Evolutionary conservation across 1,140 invertebrate genomes (phyloP).

Genomic region (Aphaenogaster floridana): DNA sequence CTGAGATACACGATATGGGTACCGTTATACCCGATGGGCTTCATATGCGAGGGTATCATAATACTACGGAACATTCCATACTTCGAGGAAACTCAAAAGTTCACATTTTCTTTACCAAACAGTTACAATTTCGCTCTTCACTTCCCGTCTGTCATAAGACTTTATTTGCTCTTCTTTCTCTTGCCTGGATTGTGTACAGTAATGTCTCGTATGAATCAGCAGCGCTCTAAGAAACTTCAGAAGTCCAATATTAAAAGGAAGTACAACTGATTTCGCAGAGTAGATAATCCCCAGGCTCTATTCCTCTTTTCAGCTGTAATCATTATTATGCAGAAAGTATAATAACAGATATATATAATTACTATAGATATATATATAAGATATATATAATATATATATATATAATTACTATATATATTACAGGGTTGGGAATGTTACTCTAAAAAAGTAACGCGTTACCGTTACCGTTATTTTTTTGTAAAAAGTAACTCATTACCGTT

Average conservation of each 20-base stretch:
- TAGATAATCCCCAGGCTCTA: not conserved
- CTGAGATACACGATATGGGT: conserved; percentile 97
- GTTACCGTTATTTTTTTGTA: too few species aligned
- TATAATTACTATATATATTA: too few species aligned
- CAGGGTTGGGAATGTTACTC: too few species aligned
- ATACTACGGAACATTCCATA: conserved; percentile 94
- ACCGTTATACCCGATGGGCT: conserved; percentile 95
- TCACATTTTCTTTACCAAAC: conserved; percentile 94
- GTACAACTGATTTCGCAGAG: conserved; percentile 45
- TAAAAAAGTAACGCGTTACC: too few species aligned
- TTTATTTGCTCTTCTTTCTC: conserved; percentile 92
- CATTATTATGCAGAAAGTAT: not conserved
- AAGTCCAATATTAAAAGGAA: conserved; percentile 50
- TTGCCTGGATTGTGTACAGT: conserved; percentile 92
- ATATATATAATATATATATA: too few species aligned
- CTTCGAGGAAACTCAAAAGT: conserved; percentile 94
- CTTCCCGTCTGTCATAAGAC: conserved; percentile 92
- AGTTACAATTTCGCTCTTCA: conserved; percentile 95
- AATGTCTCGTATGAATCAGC: conserved; percentile 93
- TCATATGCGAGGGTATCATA: conserved; percentile 95
- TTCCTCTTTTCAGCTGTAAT: not conserved
- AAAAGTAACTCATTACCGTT: too few species aligned
- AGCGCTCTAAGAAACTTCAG: conserved; percentile 89
- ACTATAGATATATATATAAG: too few species aligned
- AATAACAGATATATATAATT: not conserved